Evolutionary conservation across 2,113 vertebrate genomes (phyloP), one percentile per base, ranked within the genome.

Genomic region (Lepisosteus osseus): DNA sequence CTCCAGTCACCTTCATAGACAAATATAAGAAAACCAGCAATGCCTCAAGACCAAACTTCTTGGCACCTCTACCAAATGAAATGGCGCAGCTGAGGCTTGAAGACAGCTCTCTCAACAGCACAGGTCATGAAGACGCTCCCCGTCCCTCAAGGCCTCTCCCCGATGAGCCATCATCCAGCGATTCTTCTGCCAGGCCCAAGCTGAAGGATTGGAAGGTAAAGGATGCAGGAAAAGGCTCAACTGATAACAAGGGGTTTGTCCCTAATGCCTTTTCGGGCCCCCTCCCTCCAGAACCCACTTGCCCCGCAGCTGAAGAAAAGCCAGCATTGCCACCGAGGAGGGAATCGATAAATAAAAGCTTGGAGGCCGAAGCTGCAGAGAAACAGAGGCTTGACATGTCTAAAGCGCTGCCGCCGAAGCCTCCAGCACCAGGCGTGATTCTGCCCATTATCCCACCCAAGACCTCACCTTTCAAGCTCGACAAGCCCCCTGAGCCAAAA

Each of bases 1-100:
- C 97, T 72, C 97, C 97, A 0, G 92, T 94, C 61, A 99, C 93
- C 0, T 99, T 97, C 85, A 96, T 99, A 1, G 97, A 99, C 70
- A 99, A 99, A 79, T 98, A 99, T 83, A 99, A 99, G 90, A 99
- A 99, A 84, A 98, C 95, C 71, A 99, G 95, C 81, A 98, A 82
- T 0, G 94, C 95, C 0, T 85, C 93, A 4, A 91, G 97, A 47
- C 96, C 97, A 0, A 98, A 97, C 68, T 99, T 99, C 65, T 87
- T 99, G 74, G 96, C 95, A 0, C 97, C 97, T 0, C 81, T 98
- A 12, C 94, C 96, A 71, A 92, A 87, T 0, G 97, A 99, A 83
- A 88, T 97, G 90, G 89, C 90, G 14, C 95, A 94, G 83, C 91
- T 96, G 69, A 90, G 82, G 51, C 87, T 94, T 0, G 82, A 94